These are phyloP conservation scores for Parochlus steinenii DNA, from an alignment of 2,888 invertebrate genomes.

Conservation along the genomic window DNA sequence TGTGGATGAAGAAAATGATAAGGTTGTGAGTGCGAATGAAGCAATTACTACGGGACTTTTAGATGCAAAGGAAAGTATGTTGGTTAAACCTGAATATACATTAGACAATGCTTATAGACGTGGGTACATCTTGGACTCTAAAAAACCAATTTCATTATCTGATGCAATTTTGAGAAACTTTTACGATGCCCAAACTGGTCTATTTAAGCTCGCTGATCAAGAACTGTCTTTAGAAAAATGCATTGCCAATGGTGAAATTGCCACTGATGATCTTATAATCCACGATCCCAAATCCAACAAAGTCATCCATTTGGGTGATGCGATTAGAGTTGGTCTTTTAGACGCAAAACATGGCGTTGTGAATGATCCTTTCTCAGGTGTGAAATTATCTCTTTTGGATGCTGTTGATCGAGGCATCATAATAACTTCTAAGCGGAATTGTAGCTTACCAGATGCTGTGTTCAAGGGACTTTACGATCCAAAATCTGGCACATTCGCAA, in stretches of 20 bases:
- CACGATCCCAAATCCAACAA: conserved; percentile 66
- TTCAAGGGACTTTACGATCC: conserved; percentile 82
- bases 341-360: conserved; percentile 67
- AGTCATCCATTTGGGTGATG: conserved; percentile 62
- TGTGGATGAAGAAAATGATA: conserved; percentile 51
- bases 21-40: conserved; percentile 47
- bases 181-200: conserved; percentile 58
- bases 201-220: conserved; percentile 49
- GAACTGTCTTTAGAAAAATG: conserved; percentile 57
- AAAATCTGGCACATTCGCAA: conserved; percentile 63
- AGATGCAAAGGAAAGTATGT: conserved; percentile 49
- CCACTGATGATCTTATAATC: conserved; percentile 58
- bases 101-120: conserved; percentile 66
- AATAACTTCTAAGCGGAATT: conserved; percentile 63
- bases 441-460: conserved; percentile 77
- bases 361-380: conserved; percentile 54
- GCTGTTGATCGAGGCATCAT: conserved; percentile 71
- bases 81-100: conserved; percentile 51
- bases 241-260: conserved; percentile 55
- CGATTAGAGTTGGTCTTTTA: conserved; percentile 57
- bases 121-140: conserved; percentile 62
- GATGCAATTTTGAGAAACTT: conserved; percentile 67
- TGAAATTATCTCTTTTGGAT: conserved; percentile 60
- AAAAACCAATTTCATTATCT: conserved; percentile 65
- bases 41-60: conserved; percentile 53